These are phyloP conservation scores for Oxyura jamaicensis DNA, from an alignment of 2,113 vertebrate species.

Conservation along the genomic window DNA sequence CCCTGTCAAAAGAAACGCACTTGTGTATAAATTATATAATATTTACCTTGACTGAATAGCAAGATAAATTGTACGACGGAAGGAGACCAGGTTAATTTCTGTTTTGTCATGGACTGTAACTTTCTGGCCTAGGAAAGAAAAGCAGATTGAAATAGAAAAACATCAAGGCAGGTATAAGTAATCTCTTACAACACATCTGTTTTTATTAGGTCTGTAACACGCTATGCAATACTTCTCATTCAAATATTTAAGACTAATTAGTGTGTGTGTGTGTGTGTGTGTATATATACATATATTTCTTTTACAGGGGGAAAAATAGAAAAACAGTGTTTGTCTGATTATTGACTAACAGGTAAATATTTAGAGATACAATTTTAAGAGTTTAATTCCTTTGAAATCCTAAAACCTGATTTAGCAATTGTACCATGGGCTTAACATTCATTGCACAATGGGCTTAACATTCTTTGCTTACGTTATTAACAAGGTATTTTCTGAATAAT, in stretches of 20 bases:
- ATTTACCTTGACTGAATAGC: slow-evolving; percentile 97
- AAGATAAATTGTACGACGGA: slow-evolving; percentile 97
- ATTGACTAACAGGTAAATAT: neutral
- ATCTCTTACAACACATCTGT: neutral
- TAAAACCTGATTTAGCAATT: neutral
- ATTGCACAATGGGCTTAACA: neutral
- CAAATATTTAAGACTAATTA: neutral
- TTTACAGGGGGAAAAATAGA: neutral
- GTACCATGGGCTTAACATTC: neutral
- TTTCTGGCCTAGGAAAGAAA: slow-evolving; percentile 83
- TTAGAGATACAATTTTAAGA: neutral
- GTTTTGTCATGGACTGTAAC: slow-evolving; percentile 97
- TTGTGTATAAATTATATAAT: neutral
- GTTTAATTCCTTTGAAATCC: neutral
- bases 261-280: neutral
- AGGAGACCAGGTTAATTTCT: slow-evolving; percentile 96
- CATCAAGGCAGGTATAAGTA: neutral
- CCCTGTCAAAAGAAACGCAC: neutral
- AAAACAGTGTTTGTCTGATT: neutral
- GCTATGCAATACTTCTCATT: neutral
- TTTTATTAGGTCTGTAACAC: neutral
- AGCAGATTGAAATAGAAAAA: neutral
- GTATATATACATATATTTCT: neutral
- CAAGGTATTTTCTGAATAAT: neutral
- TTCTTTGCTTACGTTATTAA: neutral